phyloP scores from a whole-genome alignment of 2,113 vertebrate genomes.

The Telmatochromis sp. region DNA sequence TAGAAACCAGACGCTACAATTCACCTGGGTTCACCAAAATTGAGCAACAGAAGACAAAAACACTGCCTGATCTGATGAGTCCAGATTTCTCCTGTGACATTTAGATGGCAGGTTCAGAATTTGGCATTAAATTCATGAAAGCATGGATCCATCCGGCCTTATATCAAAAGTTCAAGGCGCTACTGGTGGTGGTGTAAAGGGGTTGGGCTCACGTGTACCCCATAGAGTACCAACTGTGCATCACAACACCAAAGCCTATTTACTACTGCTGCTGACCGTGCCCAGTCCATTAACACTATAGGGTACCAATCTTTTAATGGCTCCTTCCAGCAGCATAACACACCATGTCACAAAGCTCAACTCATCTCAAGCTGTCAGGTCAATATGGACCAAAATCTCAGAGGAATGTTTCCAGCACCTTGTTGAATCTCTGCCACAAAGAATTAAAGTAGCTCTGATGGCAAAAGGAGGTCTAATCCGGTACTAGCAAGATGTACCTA shows the following conservation, averaged over 20 bases:
- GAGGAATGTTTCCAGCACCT: neutral
- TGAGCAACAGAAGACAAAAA: neutral
- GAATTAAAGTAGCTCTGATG: neutral
- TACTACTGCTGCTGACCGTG: neutral
- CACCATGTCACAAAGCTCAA: neutral
- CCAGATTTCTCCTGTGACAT: neutral
- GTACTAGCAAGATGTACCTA: neutral
- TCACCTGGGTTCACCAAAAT: neutral
- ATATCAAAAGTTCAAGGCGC: neutral
- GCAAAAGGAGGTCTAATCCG: neutral
- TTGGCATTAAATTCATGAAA: neutral
- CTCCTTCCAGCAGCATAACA: neutral
- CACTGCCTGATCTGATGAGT: neutral
- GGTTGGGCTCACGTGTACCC: neutral
- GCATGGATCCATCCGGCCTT: neutral
- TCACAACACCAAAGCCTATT: neutral
- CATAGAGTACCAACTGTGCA: neutral
- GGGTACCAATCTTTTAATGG: neutral
- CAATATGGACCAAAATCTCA: neutral
- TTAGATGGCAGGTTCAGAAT: neutral
- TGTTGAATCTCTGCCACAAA: neutral
- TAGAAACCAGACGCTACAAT: neutral
- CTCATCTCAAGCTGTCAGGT: neutral
- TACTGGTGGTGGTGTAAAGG: neutral
- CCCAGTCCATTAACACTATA: neutral